Evolutionary conservation across 1,140 invertebrate genomes (phyloP).

Genomic region (Nixonia krombeini): DNA sequence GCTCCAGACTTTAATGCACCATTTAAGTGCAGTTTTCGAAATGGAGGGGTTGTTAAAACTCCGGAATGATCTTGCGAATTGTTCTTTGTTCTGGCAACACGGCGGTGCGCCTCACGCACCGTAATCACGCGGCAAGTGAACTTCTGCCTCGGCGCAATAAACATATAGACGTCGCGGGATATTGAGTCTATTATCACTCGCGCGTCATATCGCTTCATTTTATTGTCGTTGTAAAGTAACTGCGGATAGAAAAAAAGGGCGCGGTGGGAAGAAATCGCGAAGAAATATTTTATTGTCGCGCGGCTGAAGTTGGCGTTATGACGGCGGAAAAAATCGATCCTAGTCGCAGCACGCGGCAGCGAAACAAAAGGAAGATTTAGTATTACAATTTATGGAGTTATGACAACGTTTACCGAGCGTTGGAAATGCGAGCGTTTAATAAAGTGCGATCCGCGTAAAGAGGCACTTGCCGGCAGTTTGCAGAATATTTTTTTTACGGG

Average conservation of each 20-base stretch:
- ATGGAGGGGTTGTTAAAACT: constrained; percentile 54
- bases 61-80: constrained; percentile 52
- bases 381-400: constrained; percentile 12
- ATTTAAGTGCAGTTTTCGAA: constrained; percentile 56
- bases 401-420: constrained; percentile 6
- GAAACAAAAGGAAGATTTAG: constrained; percentile 10
- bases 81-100: constrained; percentile 53
- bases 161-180: constrained; percentile 13
- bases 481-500: background rate
- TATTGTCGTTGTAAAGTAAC: constrained; percentile 7
- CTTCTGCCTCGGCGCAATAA: constrained; percentile 24
- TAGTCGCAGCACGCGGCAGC: background rate
- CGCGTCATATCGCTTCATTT: background rate
- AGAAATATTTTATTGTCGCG: constrained; percentile 8
- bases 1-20: constrained; percentile 45
- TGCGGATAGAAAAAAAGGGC: background rate
- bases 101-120: constrained; percentile 35
- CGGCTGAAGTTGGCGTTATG: constrained; percentile 8
- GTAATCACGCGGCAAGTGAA: constrained; percentile 37
- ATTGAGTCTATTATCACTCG: constrained; percentile 30
- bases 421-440: constrained; percentile 6
- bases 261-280: constrained; percentile 1
- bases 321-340: constrained; percentile 8
- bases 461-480: background rate
- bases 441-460: constrained; percentile 4